These are phyloP conservation scores for Salvelinus namaycush DNA, from an alignment of 2,113 vertebrate species.

Conservation along the genomic window DNA sequence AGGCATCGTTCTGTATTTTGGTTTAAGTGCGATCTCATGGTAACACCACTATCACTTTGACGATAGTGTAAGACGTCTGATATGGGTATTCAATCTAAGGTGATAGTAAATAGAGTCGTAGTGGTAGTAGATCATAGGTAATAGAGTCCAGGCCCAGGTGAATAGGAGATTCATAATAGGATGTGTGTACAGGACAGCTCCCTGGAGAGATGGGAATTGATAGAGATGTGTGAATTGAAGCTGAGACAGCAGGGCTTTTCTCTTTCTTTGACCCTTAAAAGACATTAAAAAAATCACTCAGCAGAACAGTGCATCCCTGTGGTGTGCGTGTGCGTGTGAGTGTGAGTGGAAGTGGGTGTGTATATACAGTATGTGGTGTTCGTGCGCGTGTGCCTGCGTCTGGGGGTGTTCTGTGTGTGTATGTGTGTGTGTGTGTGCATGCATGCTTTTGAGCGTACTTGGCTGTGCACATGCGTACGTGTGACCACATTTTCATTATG, in stretches of 20 bases:
- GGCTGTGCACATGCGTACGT: not conserved
- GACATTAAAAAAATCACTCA: too few relatives aligned
- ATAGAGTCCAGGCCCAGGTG: too few relatives aligned
- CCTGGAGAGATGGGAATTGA: conserved; percentile 6
- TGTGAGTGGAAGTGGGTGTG: not conserved
- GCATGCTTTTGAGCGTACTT: not conserved
- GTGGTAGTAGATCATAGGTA: too few relatives aligned
- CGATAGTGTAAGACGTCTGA: too few relatives aligned
- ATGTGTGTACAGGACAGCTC: not conserved
- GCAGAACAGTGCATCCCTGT: too few relatives aligned
- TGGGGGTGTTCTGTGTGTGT: not conserved
- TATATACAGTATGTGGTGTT: not conserved
- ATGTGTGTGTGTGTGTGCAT: not conserved
- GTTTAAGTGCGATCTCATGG: too few relatives aligned
- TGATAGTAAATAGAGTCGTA: too few relatives aligned
- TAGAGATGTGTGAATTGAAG: not conserved
- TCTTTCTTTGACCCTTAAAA: not conserved
- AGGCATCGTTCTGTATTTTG: too few relatives aligned
- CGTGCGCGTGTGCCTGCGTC: not conserved
- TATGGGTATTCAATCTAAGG: too few relatives aligned
- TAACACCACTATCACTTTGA: too few relatives aligned
- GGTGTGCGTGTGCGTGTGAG: not conserved
- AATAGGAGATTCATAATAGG: too few relatives aligned
- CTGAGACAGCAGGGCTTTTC: not conserved
- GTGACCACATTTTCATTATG: not conserved